Evolutionary conservation across 2,888 invertebrate species (phyloP).

Genomic region (Pedicia rivosa): DNA sequence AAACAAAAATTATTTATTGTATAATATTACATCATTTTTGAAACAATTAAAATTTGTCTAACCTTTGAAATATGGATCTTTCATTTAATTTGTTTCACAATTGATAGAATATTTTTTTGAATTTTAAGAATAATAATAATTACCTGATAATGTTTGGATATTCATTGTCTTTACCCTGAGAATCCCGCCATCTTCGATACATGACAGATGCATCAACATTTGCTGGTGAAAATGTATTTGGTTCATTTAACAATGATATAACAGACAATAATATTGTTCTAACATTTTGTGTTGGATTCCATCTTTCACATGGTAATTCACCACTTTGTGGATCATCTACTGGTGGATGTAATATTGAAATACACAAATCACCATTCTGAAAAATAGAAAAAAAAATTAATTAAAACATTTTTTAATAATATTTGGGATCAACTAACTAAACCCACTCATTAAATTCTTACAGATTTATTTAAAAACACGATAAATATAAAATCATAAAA

Average conservation of each 20-base stretch:
- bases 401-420: background rate
- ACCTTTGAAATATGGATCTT: background rate
- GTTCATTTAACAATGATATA: constrained; percentile 96
- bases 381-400: constrained; percentile 19
- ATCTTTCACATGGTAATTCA: constrained; percentile 96
- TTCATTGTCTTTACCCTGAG: constrained; percentile 95
- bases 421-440: no score
- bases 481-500: no score
- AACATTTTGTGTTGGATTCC: constrained; percentile 99
- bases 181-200: constrained; percentile 97
- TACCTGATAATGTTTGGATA: constrained; percentile 98
- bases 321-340: constrained; percentile 99
- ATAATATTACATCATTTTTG: constrained; percentile 1
- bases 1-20: no score
- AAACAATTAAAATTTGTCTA: background rate
- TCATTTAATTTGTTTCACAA: background rate
- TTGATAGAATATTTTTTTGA: no score
- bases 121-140: constrained; percentile 8
- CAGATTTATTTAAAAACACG: no score
- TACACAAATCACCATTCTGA: constrained; percentile 97
- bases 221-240: constrained; percentile 98
- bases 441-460: no score
- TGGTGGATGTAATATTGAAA: constrained; percentile 97
- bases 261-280: constrained; percentile 96
- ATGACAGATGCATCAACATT: constrained; percentile 99